Percentiles rank a stretch among this genome's conserved stretches.
Evolutionary conservation across 2,888 invertebrate genomes (phyloP).

Genomic region (Frankliniella intonsa): DNA sequence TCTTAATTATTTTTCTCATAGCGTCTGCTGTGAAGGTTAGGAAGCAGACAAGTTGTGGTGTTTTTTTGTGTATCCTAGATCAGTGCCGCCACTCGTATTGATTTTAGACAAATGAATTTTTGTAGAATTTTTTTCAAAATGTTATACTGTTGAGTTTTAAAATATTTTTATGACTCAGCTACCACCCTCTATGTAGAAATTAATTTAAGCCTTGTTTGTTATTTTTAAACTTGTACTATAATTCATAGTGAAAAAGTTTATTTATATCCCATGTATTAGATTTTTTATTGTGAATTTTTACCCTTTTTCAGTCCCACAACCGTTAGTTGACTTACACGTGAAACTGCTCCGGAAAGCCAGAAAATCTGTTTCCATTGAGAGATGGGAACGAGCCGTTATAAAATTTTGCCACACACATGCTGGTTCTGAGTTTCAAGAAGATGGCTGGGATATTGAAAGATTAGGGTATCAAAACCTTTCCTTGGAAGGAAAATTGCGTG

Average conservation of each 20-base stretch:
- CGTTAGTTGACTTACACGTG: constrained; percentile 81
- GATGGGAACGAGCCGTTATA: constrained; percentile 85
- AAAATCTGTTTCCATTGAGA: constrained; percentile 74
- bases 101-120: background rate
- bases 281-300: constrained; percentile 30
- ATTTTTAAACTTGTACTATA: too few relatives aligned
- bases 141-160: background rate
- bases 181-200: too few relatives aligned
- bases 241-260: background rate
- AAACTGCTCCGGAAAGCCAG: constrained; percentile 81
- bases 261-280: background rate
- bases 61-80: constrained; percentile 26
- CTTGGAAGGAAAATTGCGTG: constrained; percentile 78
- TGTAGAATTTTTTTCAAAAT: background rate
- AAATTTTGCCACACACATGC: constrained; percentile 89
- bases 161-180: background rate
- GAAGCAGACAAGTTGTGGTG: background rate
- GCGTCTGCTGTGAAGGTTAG: constrained; percentile 3
- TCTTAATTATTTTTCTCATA: too few relatives aligned
- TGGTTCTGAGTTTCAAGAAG: constrained; percentile 56
- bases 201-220: too few relatives aligned
- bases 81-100: background rate
- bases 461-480: constrained; percentile 93
- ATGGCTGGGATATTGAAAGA: constrained; percentile 93
- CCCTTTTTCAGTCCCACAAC: constrained; percentile 66